Base-by-base conservation (phyloP, 2,797 vertebrate species). In the Nyctalus aviator region DNA sequence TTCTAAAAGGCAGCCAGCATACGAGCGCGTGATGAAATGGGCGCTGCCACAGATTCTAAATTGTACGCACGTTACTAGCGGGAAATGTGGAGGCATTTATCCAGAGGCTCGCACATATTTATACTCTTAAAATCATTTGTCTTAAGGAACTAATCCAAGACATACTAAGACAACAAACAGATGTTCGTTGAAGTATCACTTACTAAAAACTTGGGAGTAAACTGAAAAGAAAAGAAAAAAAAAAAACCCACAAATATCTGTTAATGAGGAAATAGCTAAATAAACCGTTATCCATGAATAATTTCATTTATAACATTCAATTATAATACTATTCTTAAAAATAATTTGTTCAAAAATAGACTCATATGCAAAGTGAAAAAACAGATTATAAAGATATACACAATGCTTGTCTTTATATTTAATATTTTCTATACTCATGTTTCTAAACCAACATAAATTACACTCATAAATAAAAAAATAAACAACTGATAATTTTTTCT, bases 311-410 rank as follows among this genome's bases (percentile, higher is more conserved):
- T 14, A 88, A 72, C 5, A 55, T 23, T 79, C 41, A 91, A 37
- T 37, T 86, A 10, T 73, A 87, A 75, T 9, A 37, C 12, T 76
- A 83, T 78, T 59, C 41, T 93, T 76, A 73, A 91, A 95, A 95
- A 75, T 17, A 73, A 72, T 41, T 79, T 73, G 37, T 93, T 88
- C 37, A 77, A 84, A 94, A 95, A 46, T 6, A 75, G 32, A 62
- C 8, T 88, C 20, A 37, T 35, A 18, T 10, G 0, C 73, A 84
- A 79, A 69, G n/a, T 50, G 82, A 75, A 64, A 94, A 89, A 1
- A 30, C 25, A 50, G 14, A 30, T 78, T 77, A 57, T 57, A 66
- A 81, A 82, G 62, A 79, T 37, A 30, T 2, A 41, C 1, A 30
- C 4, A 68, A 41, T 55, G 23, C 18, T 53, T 71, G 41, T 6